Base-by-base conservation (phyloP, 2,113 vertebrate species). In the Antigone vipio region DNA sequence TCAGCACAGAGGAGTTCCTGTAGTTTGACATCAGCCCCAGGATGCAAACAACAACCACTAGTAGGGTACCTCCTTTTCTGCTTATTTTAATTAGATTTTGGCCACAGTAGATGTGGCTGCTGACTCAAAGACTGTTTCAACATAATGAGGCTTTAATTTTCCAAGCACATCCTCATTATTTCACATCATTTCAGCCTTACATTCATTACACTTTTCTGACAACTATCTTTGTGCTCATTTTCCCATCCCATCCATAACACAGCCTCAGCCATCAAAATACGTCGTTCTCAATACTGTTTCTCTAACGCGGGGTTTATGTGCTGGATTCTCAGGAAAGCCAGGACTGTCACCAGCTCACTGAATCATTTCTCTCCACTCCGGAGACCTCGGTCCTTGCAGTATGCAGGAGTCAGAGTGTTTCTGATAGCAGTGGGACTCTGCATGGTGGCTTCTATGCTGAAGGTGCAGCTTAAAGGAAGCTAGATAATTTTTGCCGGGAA, bases 71-170 rank as follows among this genome's bases (percentile, higher is more conserved):
- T 79, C 17, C 49, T 84, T 77, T 59, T 87, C 71, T 69, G 29
- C 56, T 85, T 32, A 35, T 2, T 87, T 71, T 71, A 63, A 86
- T 90, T 45, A 64, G 30, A 59, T 88, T 73, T 82, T 74, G 40
- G 35, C 34, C 24, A 32, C 60, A 49, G 60, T 24, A 78, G 79
- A 75, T 19, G 17, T 40, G 27, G 29, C 60, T 92, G 44, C 29
- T 88, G 84, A 84, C 30, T 81, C 66, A 72, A 81, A 88, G 64
- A 63, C 49, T 64, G 29, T 63, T 89, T 81, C 86, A 73, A 15
- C 20, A 85, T 68, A 89, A 90, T 21, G 24, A 92, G 52, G 34
- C 27, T 92, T 88, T 93, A 81, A 89, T 89, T 93, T 95, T 60
- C 64, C 64, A 68, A 94, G 68, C 50, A 88, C 19, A 71, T 42